Evolutionary conservation across 2,888 invertebrate species (phyloP), one percentile per base, ranked within the genome.

Genomic region (Eilema depressum): DNA sequence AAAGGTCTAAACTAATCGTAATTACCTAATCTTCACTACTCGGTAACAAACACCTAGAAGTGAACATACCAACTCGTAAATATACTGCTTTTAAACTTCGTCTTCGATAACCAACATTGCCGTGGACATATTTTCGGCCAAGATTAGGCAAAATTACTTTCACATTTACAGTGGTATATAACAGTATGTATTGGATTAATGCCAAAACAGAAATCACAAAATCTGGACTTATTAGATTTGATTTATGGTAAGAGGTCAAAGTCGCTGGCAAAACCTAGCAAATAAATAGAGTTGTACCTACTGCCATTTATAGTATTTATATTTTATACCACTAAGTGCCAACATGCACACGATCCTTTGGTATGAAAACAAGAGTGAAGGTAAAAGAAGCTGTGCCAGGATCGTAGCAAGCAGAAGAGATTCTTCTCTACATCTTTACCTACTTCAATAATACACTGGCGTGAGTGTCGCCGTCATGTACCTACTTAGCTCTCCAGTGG

Each of bases 231-330:
- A 59, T 14, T 59, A 26, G 41, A 53, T 53, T 60, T 63, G 72
- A 75, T 67, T 68, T n/a, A 53, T n/a, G n/a, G 53, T 63, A 65
- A 75, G 70, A 74, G 53, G 53, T 53, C 10, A n/a, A n/a, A 53
- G 47, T n/a, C 53, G n/a, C 53, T 53, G 53, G 53, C 53, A 53
- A 53, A n/a, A 53, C 53, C n/a, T 53, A n/a, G 10, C n/a, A n/a
- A 53, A 47, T n/a, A 53, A 53, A 53, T 53, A n/a, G n/a, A 53
- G 53, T 20, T 20, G 47, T 53, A n/a, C 33, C 33, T 33, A 33
- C 17, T 47, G 1, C 20, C n/a, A 53, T 53, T 53, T 53, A 53
- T 53, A 47, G 20, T 47, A 53, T 53, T n/a, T n/a, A n/a, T n/a
- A n/a, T 47, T 53, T n/a, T n/a, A 53, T n/a, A n/a, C n/a, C n/a